Base-by-base conservation (phyloP, 92 coral and sea anemone genomes). In the Isaurus tuberculatus region DNA sequence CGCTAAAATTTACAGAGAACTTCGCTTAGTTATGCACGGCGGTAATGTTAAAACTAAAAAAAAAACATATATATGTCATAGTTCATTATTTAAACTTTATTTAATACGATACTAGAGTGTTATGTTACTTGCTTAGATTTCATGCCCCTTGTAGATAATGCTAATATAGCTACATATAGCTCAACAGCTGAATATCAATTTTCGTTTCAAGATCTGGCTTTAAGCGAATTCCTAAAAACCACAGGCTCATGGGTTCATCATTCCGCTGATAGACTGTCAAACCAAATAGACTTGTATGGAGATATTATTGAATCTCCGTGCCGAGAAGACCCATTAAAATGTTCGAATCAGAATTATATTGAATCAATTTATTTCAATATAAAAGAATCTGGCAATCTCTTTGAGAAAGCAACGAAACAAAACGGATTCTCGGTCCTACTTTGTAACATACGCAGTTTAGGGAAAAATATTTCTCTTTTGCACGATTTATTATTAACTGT, bases 331-430 rank as follows among this genome's bases (percentile, higher is more conserved):
- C 73, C 74, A 66, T 44, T 65, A 48, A 57, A 43, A 81, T 67
- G 61, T 1, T 36, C 34, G 65, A 42, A 69, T 69, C 68, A 82
- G 40, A 36, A 72, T 46, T 58, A 75, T 57, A 85, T 79, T 22
- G 81, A 89, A 63, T 89, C 92, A 16, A 79, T 79, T 44, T 85
- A 89, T 33, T 72, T 57, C 66, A 58, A 58, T 17, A 80, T 85
- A 28, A 89, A 89, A 49, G 70, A 85, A 79, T 36, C 83, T 78
- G 92, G 89, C 8, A 69, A 46, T 19, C 29, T 83, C 26, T 60
- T 83, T 53, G 51, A 40, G 36, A 73, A 44, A 28, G 79, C 84
- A 37, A 29, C 44, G 29, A 77, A 85, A 78, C 79, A 46, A 22
- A 48, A 57, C 49, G 77, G 84, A 8, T 65, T 85, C 79, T 66